Conservation (phyloP, 2,888 invertebrate genomes). For the Oligia fasciuncula region DNA sequence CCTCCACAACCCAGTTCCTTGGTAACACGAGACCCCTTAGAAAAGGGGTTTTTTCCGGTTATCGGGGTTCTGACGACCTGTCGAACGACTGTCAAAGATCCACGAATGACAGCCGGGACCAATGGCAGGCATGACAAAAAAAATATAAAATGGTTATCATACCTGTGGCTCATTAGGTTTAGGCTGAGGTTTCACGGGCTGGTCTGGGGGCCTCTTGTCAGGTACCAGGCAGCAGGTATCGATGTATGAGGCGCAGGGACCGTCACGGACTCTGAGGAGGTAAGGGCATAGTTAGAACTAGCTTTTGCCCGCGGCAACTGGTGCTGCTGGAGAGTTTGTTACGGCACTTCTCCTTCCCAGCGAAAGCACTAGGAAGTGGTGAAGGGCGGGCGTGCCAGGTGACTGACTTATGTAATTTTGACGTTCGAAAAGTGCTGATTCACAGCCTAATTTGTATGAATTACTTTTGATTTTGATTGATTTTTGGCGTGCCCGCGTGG, state of each 20-base stretch:
- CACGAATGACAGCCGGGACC: background rate
- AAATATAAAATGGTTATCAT: constrained; percentile 8
- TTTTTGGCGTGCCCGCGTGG: background rate
- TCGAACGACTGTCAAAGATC: background rate
- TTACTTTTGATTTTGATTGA: background rate
- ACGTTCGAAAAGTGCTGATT: background rate
- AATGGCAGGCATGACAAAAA: background rate
- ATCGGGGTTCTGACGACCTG: background rate
- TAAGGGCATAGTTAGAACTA: background rate
- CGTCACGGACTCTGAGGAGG: constrained; percentile 75
- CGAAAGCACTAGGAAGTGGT: background rate
- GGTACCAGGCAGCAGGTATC: constrained; percentile 80
- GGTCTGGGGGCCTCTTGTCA: constrained; percentile 70
- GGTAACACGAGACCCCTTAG: background rate
- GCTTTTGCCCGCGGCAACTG: background rate
- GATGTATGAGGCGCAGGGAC: constrained; percentile 79
- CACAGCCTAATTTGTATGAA: background rate
- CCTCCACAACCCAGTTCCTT: background rate
- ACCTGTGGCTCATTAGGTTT: constrained; percentile 67
- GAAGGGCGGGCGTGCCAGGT: background rate
- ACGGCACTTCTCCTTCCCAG: background rate
- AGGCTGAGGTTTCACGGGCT: constrained; percentile 79
- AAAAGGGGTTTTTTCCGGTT: no score
- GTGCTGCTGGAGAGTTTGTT: background rate
- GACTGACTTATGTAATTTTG: background rate